Conservation (phyloP, 2,797 vertebrate genomes). For the Spinibarbus caldwelli region DNA sequence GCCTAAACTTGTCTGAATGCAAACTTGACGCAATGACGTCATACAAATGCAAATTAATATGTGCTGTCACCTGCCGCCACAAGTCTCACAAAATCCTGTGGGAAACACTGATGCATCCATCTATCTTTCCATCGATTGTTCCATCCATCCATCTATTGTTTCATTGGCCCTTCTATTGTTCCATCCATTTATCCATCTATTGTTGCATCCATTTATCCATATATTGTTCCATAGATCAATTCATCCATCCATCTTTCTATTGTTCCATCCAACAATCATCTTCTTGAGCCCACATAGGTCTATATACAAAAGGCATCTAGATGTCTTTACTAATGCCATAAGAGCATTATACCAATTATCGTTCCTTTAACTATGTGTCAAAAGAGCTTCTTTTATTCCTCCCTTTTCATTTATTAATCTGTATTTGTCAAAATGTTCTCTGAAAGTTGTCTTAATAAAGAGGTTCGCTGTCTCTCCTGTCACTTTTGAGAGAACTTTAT, state of each 20-base stretch:
- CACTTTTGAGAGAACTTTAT: slow-evolving; percentile 13
- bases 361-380: neutral
- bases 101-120: neutral
- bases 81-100: too few species aligned
- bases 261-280: neutral
- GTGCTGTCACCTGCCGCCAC: too few species aligned
- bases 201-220: neutral
- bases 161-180: neutral
- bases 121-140: neutral
- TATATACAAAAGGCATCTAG: neutral
- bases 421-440: neutral
- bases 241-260: neutral
- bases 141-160: neutral
- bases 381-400: neutral
- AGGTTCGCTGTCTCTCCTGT: neutral
- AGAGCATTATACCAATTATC: neutral
- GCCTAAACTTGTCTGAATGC: too few species aligned
- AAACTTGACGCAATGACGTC: too few species aligned
- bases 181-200: neutral
- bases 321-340: neutral
- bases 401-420: neutral
- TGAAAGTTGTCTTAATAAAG: slow-evolving; percentile 21
- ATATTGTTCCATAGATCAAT: neutral
- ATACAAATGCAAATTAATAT: too few species aligned
- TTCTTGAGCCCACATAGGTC: neutral